phyloP scores from a whole-genome alignment of 2,888 invertebrate species.

The Conomelus anceps region DNA sequence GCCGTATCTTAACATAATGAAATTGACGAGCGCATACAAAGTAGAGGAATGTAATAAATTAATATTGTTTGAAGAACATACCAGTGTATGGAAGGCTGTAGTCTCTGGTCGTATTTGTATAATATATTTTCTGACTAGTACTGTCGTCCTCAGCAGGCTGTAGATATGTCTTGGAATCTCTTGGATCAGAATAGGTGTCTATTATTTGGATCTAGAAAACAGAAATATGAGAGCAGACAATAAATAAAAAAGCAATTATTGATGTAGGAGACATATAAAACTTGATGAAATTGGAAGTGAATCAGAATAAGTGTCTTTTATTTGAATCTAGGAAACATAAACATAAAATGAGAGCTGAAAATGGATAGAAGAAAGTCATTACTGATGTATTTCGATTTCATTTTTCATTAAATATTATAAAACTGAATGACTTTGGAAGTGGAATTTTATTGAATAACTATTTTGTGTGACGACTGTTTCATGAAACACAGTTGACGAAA shows the following conservation, averaged over 20 bases:
- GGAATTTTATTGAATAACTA: no score
- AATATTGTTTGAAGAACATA: constrained; percentile 36
- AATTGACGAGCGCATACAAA: neutral
- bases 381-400: no score
- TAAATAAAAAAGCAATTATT: neutral
- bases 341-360: no score
- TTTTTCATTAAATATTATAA: no score
- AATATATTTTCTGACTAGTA: constrained; percentile 46
- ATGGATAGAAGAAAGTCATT: no score
- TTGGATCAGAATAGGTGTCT: constrained; percentile 67
- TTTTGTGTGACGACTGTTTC: no score
- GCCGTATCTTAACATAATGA: no score
- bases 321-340: no score
- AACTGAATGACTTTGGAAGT: no score
- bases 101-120: constrained; percentile 50
- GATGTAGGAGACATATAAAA: neutral
- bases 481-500: no score
- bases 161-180: constrained; percentile 51
- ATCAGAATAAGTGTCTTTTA: no score
- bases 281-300: no score
- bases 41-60: neutral
- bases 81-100: constrained; percentile 52
- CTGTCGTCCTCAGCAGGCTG: constrained; percentile 44
- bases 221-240: constrained; percentile 13
- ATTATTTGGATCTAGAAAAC: constrained; percentile 59